These are phyloP conservation scores for Tiliacea aurago DNA, from an alignment of 2,888 invertebrate genomes.

Conservation along the genomic window DNA sequence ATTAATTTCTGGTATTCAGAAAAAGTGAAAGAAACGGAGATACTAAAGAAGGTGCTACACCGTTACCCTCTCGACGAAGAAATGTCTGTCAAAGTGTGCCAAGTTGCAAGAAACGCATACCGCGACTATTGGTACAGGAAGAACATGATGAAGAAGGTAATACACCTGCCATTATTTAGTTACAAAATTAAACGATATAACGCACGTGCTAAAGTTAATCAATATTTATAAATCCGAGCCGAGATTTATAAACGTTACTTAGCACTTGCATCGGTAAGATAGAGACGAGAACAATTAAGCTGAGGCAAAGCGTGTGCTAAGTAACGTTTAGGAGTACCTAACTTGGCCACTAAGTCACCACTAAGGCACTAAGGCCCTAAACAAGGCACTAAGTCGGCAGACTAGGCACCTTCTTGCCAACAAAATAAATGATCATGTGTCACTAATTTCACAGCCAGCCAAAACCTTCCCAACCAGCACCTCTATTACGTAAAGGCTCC, in stretches of 20 bases:
- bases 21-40: constrained; percentile 79
- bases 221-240: neutral
- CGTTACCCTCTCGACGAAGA: constrained; percentile 77
- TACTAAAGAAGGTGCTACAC: constrained; percentile 79
- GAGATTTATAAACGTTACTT: too few species aligned
- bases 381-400: too few species aligned
- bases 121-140: constrained; percentile 86
- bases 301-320: neutral
- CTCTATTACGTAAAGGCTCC: too few species aligned
- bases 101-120: constrained; percentile 83
- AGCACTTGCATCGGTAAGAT: neutral
- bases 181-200: neutral
- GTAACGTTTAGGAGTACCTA: too few species aligned
- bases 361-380: too few species aligned
- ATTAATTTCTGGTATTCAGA: constrained; percentile 67
- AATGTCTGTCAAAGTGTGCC: constrained; percentile 80
- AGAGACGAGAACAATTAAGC: neutral
- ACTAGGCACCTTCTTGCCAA: neutral
- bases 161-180: neutral
- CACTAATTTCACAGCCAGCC: neutral
- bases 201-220: neutral
- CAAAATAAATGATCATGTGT: neutral
- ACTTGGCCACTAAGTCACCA: too few species aligned
- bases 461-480: neutral
- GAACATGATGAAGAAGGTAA: constrained; percentile 78